Base-by-base conservation (phyloP, 2,113 vertebrate species). In the Pogonocichla stellata region DNA sequence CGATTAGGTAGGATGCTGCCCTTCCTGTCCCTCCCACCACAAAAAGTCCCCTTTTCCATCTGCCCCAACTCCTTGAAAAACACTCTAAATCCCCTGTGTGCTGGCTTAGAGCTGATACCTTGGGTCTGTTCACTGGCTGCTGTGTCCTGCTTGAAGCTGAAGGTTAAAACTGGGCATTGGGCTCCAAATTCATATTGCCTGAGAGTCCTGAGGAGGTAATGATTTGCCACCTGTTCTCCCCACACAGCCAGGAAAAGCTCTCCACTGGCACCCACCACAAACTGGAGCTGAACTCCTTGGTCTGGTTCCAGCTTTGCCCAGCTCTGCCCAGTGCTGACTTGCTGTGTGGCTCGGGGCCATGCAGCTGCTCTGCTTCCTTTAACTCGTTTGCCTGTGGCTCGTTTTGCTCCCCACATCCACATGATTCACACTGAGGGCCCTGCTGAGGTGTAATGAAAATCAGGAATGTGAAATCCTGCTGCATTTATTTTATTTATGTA, bases 1-100 rank as follows among this genome's bases (percentile, higher is more conserved):
- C 98, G 99, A 94, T 97, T 99, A 92, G 99, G 99, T 99, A 97
- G 93, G 98, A 80, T 23, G 33, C 38, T 89, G 26, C 65, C 40
- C 51, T 58, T 66, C 3, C 2, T 36, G 17, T 65, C n/a, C 45
- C 17, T 87, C 36, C 42, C 23, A 8, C 47, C 0, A 1, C 56
- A 48, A 50, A 56, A 87, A 36, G 19, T 24, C 26, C 24, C 36
- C 6, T 61, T 83, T 33, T 34, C 42, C 10, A 4, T 31, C 54
- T 64, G 79, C 5, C 25, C 56, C 34, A 62, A 1, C 58, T 70
- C 4, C 40, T n/a, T 58, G 19, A 38, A 77, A 91, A 69, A 31
- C n/a, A 36, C 5, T 14, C 31, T 69, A 12, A 84, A 23, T 54
- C 7, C 6, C 15, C 62, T 61, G 54, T 17, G 3, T 61, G 45